Evolutionary conservation across 2,113 vertebrate genomes (phyloP).

Genomic region (Noturus placidus): DNA sequence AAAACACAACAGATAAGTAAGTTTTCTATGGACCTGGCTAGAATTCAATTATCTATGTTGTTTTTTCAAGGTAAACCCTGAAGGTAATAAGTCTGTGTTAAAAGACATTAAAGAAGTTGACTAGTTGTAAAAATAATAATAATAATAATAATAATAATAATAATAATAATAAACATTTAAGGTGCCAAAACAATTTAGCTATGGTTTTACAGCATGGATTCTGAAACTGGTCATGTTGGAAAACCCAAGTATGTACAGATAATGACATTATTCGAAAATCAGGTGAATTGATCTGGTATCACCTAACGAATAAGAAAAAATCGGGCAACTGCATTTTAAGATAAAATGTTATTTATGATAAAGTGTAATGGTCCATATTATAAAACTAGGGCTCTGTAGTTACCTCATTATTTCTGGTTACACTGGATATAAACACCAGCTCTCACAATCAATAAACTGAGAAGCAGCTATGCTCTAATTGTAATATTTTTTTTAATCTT

Average conservation of each 20-base stretch:
- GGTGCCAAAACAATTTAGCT: too few species aligned
- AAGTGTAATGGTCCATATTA: not conserved
- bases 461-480: not conserved
- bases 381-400: not conserved
- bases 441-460: not conserved
- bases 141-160: too few species aligned
- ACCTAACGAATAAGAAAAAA: not conserved
- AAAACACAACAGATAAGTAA: not conserved
- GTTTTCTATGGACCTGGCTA: not conserved
- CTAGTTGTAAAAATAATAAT: not conserved
- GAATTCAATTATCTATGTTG: not conserved
- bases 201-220: not conserved
- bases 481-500: too few species aligned
- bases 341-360: not conserved
- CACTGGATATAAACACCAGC: not conserved
- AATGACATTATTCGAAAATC: not conserved
- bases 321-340: not conserved
- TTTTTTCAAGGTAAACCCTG: not conserved
- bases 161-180: too few species aligned
- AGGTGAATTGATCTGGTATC: not conserved
- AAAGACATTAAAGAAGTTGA: not conserved
- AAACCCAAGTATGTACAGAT: not conserved
- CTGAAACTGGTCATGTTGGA: too few species aligned
- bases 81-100: not conserved
- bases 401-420: not conserved